phyloP scores from a whole-genome alignment of 2,888 invertebrate species.

The Mythimna lalbum region DNA sequence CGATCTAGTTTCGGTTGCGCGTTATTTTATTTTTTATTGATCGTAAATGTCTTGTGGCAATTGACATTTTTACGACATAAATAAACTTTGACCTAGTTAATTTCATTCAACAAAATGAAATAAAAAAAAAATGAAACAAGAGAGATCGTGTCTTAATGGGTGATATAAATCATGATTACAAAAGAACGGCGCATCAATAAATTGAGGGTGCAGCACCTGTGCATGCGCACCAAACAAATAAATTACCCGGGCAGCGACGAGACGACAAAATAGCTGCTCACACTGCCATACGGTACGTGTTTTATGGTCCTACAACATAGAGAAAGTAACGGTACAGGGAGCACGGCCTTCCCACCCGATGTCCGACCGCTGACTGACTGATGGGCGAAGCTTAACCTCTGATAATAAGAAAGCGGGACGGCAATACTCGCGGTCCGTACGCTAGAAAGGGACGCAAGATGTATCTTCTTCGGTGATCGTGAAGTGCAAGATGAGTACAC shows the following conservation, averaged over 20 bases:
- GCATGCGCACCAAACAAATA: constrained; percentile 73
- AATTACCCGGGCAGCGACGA: constrained; percentile 77
- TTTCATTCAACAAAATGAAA: constrained; percentile 57
- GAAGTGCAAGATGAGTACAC: constrained; percentile 90
- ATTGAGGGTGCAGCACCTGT: constrained; percentile 76
- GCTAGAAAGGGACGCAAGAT: constrained; percentile 78
- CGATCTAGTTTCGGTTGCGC: constrained; percentile 78
- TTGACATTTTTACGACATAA: constrained; percentile 73
- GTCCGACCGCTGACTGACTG: constrained; percentile 88
- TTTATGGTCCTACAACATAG: constrained; percentile 81
- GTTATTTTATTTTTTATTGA: constrained; percentile 70
- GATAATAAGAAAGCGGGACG: constrained; percentile 88
- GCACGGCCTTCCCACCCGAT: constrained; percentile 86
- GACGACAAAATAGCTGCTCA: constrained; percentile 79
- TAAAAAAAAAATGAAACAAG: constrained; percentile 48
- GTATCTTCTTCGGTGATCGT: constrained; percentile 90
- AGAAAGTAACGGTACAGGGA: constrained; percentile 84
- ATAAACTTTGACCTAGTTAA: constrained; percentile 78
- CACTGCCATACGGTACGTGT: constrained; percentile 81
- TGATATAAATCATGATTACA: constrained; percentile 65
- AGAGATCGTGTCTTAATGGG: constrained; percentile 50
- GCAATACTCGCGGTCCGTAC: constrained; percentile 63
- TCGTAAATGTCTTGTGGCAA: constrained; percentile 68
- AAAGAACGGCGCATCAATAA: constrained; percentile 64
- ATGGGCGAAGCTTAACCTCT: constrained; percentile 89